Base-by-base conservation (phyloP, 2,888 invertebrate species). In the Brachylomia viminalis region DNA sequence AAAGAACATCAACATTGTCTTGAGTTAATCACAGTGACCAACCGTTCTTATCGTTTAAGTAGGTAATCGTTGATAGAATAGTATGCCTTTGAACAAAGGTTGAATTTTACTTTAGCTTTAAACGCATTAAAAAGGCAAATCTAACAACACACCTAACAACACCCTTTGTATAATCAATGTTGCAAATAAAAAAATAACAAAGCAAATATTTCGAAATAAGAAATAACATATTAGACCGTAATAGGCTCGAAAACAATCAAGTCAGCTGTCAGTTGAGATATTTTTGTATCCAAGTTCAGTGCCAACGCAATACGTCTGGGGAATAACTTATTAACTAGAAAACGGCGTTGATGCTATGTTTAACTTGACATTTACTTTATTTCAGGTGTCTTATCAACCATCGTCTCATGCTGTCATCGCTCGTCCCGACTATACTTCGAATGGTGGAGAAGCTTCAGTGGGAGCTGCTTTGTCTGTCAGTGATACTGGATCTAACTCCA, bases 361-460 rank as follows among this genome's bases (percentile, higher is more conserved):
- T 11, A 61, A 68, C 42, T 45, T 59, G 33, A 30, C 45, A 56
- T 58, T 67, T 47, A 2, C 47, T 33, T 45, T 0, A 54, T 90
- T 91, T 69, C 89, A 96, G 95, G 95, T 95, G 20, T 88, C 95
- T 4, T 88, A 92, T 38, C 95, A 95, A 72, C 96, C 96, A 20
- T 82, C 86, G 11, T 96, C 96, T 0, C 96, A 94, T 77, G 93
- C 96, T 11, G 94, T 96, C 58, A 96, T 96, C 70, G 93, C 95
- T 30, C 95, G 96, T 45, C 96, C 96, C 1, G 92, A 94, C 75
- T 95, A 92, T 87, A 91, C 94, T 0, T 92, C 94, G 4, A 95
- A 95, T 58, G 96, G 96, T 2, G 96, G 95, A 1, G 96, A 96
- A 85, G 96, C 96, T 0, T 96, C 96, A 8, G 96, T 96, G 1